phyloP scores from a whole-genome alignment of 2,797 vertebrate species.

The Chromis chromis region DNA sequence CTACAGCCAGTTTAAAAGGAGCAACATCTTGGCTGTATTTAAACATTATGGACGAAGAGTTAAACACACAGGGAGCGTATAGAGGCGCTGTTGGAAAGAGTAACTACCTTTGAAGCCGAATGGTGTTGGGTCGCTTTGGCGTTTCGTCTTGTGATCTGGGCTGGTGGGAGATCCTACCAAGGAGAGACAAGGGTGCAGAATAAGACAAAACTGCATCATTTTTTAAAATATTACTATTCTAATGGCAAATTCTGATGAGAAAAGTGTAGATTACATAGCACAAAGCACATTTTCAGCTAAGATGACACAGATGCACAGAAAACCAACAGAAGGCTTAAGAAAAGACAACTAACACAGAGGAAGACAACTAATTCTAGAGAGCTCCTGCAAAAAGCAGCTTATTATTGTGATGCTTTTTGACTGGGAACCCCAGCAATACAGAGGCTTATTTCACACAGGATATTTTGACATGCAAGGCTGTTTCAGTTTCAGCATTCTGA shows the following conservation, averaged over 20 bases:
- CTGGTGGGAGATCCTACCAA: slow-evolving; percentile 91
- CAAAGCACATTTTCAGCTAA: slow-evolving; percentile 8
- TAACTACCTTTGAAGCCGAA: slow-evolving; percentile 94
- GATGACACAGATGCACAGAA: background rate
- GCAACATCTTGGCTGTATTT: slow-evolving; percentile 4
- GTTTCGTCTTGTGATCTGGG: slow-evolving; percentile 96
- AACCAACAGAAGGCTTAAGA: slow-evolving; percentile 2
- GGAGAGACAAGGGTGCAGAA: slow-evolving; percentile 2
- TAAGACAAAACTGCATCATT: too few species aligned
- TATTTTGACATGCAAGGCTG: background rate
- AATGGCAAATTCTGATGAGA: background rate
- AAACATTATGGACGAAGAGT: background rate
- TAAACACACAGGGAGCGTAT: background rate
- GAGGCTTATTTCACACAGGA: background rate
- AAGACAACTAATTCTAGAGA: background rate
- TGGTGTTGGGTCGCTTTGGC: slow-evolving; percentile 97
- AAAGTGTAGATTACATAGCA: background rate
- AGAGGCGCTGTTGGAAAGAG: background rate
- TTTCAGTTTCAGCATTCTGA: background rate
- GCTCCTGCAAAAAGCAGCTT: background rate
- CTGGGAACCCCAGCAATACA: background rate
- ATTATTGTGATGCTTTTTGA: background rate
- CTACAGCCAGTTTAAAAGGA: slow-evolving; percentile 10
- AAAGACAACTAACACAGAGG: background rate
- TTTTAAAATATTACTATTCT: too few species aligned